These are phyloP conservation scores for Danio aesculapii DNA, from an alignment of 2,797 vertebrate species.

Conservation along the genomic window DNA sequence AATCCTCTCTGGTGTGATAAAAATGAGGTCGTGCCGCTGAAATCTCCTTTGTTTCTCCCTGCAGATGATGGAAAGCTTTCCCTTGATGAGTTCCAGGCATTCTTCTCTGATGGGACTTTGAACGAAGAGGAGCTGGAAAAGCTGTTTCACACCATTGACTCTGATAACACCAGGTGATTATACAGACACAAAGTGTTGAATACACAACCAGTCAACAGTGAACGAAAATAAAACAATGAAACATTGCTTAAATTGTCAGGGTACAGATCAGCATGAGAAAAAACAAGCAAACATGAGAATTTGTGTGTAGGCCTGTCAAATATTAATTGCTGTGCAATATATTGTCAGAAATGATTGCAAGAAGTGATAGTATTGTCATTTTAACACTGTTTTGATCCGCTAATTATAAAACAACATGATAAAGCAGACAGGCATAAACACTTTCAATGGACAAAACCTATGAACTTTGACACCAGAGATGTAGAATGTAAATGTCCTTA, in stretches of 20 bases:
- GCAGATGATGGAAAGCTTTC: constrained; percentile 97
- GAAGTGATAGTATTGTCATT: too few relatives aligned
- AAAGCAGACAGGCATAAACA: too few relatives aligned
- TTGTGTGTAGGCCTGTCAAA: not conserved
- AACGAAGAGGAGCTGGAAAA: constrained; percentile 95
- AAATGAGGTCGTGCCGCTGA: not conserved
- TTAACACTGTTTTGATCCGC: too few relatives aligned
- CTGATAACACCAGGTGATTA: constrained; percentile 91
- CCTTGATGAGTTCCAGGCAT: constrained; percentile 97
- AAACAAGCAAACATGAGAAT: not conserved
- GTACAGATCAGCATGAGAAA: not conserved
- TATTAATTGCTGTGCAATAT: too few relatives aligned
- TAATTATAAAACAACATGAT: too few relatives aligned
- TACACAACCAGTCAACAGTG: not conserved
- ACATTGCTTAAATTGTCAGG: not conserved
- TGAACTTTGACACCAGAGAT: too few relatives aligned
- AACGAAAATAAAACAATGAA: not conserved
- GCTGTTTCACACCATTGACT: constrained; percentile 97
- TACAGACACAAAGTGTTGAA: constrained; percentile 7
- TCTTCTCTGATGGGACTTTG: constrained; percentile 95
- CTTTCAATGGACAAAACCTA: too few relatives aligned
- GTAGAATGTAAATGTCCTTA: too few relatives aligned
- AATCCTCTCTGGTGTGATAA: constrained; percentile 35
- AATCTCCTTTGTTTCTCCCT: constrained; percentile 56
- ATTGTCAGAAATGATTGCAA: too few relatives aligned